Evolutionary conservation across 2,797 vertebrate species (phyloP).

Genomic region (Girardinus metallicus): DNA sequence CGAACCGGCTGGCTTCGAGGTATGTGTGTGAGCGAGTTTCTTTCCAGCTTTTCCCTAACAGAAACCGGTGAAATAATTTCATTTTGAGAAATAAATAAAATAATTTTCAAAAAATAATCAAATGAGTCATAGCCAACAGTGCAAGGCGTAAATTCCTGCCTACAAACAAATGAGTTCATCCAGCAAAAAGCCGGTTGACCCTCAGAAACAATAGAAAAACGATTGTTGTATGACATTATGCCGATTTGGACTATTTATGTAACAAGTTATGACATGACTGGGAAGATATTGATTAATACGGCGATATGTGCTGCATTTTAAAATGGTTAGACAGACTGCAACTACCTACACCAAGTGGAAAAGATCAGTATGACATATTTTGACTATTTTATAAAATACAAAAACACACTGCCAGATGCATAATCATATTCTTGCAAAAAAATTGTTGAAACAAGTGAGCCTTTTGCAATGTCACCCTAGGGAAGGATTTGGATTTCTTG

Average conservation of each 20-base stretch:
- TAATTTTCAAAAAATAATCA: not conserved
- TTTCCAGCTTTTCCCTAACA: not conserved
- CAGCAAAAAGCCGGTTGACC: not conserved
- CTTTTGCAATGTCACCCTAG: not conserved
- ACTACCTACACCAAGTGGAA: not conserved
- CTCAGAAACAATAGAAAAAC: not conserved
- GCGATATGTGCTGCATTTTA: not conserved
- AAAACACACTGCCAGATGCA: not conserved
- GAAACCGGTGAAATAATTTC: not conserved
- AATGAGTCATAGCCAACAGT: not conserved
- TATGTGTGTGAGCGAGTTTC: not conserved
- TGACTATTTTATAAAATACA: not conserved
- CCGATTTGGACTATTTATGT: not conserved
- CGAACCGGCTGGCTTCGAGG: not conserved
- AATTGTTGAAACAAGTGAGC: not conserved
- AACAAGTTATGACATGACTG: slow-evolving; percentile 7
- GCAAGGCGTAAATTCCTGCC: not conserved
- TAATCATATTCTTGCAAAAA: not conserved
- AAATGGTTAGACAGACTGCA: not conserved
- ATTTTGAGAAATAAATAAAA: not conserved
- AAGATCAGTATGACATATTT: not conserved
- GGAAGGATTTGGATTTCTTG: not conserved
- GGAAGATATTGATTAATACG: not conserved
- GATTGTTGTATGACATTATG: not conserved
- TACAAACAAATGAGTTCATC: slow-evolving; percentile 5